These are phyloP conservation scores for Scolanthus callimorphus DNA, from an alignment of 92 coral and sea anemone species.

Conservation along the genomic window DNA sequence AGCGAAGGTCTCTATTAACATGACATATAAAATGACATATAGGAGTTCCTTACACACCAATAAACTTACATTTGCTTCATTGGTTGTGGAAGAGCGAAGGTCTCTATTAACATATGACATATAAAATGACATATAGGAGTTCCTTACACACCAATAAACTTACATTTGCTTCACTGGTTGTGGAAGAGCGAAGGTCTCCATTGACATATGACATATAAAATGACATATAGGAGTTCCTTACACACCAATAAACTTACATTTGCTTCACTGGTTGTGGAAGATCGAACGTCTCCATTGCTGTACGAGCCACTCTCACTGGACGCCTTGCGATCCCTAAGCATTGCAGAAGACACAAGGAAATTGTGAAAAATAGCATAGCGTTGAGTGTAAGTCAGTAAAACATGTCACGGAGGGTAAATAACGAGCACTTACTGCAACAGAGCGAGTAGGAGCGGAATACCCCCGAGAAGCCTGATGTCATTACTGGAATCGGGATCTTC, in stretches of 20 bases:
- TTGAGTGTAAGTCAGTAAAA: too few species aligned
- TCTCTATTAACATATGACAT: too few species aligned
- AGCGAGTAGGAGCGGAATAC: slow-evolving; percentile 88
- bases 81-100: too few species aligned
- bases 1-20: too few species aligned
- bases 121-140: too few species aligned
- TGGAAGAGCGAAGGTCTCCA: slow-evolving; percentile 47
- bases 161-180: slow-evolving; percentile 43
- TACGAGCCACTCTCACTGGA: slow-evolving; percentile 33
- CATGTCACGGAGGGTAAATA: too few species aligned
- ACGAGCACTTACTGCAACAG: slow-evolving; percentile 85
- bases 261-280: slow-evolving; percentile 59
- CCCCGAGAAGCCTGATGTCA: slow-evolving; percentile 95
- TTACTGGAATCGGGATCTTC: slow-evolving; percentile 95
- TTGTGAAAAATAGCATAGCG: not conserved
- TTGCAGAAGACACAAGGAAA: not conserved
- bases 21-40: too few species aligned
- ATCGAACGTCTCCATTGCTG: slow-evolving; percentile 36
- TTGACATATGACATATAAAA: slow-evolving; percentile 13
- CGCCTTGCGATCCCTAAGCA: slow-evolving; percentile 41
- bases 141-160: not conserved
- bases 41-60: too few species aligned
- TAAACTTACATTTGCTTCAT: not conserved
- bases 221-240: not conserved
- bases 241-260: not conserved